These are phyloP conservation scores for Myrmecophaga tridactyla DNA, from an alignment of 2,113 vertebrate genomes.

Conservation along the genomic window DNA sequence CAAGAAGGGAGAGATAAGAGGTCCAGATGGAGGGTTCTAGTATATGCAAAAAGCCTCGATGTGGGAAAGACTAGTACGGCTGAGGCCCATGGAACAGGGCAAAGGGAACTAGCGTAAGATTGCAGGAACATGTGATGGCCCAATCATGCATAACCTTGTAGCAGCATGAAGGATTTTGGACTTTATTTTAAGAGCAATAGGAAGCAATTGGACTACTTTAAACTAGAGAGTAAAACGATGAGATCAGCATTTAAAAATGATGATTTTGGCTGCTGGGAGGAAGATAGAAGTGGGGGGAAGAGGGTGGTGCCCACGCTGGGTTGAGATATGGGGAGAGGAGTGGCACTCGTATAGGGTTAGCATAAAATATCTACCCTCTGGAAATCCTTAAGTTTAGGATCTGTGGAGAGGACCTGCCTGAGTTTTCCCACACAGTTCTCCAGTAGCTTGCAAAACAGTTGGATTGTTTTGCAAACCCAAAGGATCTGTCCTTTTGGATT, in stretches of 20 bases:
- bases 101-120: neutral
- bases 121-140: neutral
- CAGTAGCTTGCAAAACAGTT: accelerated
- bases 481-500: neutral
- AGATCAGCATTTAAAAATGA: neutral
- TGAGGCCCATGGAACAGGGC: accelerated
- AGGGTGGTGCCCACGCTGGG: no score
- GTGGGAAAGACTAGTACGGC: neutral
- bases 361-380: accelerated
- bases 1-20: neutral
- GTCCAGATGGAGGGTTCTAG: neutral
- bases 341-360: neutral
- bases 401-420: neutral
- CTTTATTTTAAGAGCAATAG: neutral
- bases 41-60: accelerated
- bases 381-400: neutral
- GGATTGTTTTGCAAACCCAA: accelerated
- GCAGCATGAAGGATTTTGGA: neutral
- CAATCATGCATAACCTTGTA: accelerated
- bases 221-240: neutral
- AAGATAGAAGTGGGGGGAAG: neutral
- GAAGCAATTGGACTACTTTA: neutral
- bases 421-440: neutral
- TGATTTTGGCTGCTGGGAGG: neutral
- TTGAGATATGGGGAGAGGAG: neutral